Conservation (phyloP, 2,797 vertebrate species). For the Danio jaintianensis region DNA sequence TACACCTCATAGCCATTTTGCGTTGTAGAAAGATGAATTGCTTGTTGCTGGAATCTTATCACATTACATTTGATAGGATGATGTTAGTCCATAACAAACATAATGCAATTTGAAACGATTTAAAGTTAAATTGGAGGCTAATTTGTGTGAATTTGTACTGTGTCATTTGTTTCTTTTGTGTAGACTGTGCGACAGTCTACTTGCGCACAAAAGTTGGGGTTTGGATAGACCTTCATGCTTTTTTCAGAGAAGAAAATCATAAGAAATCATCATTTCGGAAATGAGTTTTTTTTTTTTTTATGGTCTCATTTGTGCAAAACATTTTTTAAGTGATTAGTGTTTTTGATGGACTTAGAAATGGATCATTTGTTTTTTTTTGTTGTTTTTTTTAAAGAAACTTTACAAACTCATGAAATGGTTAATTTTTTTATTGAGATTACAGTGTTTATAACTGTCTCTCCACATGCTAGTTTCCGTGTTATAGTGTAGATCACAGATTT, state of each 20-base stretch:
- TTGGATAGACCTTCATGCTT: neutral
- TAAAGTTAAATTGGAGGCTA: neutral
- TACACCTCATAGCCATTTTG: too few relatives aligned
- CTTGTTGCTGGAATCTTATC: too few relatives aligned
- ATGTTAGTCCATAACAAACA: neutral
- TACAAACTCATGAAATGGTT: too few relatives aligned
- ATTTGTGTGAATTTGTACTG: neutral
- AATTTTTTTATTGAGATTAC: neutral
- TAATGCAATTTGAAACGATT: neutral
- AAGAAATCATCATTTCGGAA: neutral
- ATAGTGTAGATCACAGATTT: slow-evolving; percentile 38
- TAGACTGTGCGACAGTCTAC: too few relatives aligned
- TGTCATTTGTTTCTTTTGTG: neutral
- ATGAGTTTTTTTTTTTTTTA: too few relatives aligned
- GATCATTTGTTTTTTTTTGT: too few relatives aligned
- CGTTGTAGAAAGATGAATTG: too few relatives aligned
- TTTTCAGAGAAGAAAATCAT: neutral
- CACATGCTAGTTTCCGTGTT: slow-evolving; percentile 15
- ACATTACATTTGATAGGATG: too few relatives aligned
- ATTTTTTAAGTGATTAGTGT: too few relatives aligned
- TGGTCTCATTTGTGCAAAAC: too few relatives aligned
- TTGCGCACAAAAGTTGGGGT: neutral
- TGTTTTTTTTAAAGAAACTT: too few relatives aligned
- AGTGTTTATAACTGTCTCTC: slow-evolving; percentile 29
- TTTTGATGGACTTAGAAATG: too few relatives aligned